A percentile compares a stretch with the other conserved stretches of the same genome.
Evolutionary conservation across 1,140 invertebrate genomes (phyloP).

Genomic region (Cherax quadricarinatus): DNA sequence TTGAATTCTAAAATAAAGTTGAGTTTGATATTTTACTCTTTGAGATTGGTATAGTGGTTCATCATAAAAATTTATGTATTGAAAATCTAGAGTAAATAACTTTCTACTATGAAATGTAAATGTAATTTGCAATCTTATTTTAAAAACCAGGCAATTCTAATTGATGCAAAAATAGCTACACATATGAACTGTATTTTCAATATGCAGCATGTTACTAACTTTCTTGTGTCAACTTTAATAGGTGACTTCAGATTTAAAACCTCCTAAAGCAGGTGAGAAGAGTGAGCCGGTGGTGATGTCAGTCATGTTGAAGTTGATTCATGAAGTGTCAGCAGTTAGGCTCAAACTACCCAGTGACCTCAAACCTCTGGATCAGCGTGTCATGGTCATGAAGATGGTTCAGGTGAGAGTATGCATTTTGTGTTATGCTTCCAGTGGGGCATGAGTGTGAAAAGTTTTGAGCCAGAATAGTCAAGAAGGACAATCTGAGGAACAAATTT

Average conservation of each 20-base stretch:
- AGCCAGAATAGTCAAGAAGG: not conserved
- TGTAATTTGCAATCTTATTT: too few species aligned
- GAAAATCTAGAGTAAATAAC: too few species aligned
- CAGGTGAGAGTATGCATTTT: constrained; percentile 76
- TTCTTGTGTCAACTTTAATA: not conserved
- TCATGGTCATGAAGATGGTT: constrained; percentile 91
- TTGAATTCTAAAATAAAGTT: too few species aligned
- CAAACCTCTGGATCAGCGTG: constrained; percentile 87
- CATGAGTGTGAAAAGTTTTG: not conserved
- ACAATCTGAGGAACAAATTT: not conserved
- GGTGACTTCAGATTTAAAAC: constrained; percentile 74
- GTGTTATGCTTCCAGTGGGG: not conserved
- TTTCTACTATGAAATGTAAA: too few species aligned
- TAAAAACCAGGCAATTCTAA: too few species aligned
- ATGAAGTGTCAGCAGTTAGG: constrained; percentile 92
- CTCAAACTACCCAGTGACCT: constrained; percentile 92
- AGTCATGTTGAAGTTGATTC: constrained; percentile 88
- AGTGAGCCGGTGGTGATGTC: constrained; percentile 95
- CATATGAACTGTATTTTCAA: too few species aligned
- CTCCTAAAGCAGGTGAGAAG: constrained; percentile 78
- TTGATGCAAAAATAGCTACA: too few species aligned
- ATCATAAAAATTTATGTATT: too few species aligned
- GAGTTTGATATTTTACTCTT: too few species aligned
- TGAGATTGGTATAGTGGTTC: too few species aligned
- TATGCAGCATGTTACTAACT: too few species aligned